These are phyloP conservation scores for Neotoma lepida DNA, from an alignment of 2,113 vertebrate genomes.

Conservation along the genomic window DNA sequence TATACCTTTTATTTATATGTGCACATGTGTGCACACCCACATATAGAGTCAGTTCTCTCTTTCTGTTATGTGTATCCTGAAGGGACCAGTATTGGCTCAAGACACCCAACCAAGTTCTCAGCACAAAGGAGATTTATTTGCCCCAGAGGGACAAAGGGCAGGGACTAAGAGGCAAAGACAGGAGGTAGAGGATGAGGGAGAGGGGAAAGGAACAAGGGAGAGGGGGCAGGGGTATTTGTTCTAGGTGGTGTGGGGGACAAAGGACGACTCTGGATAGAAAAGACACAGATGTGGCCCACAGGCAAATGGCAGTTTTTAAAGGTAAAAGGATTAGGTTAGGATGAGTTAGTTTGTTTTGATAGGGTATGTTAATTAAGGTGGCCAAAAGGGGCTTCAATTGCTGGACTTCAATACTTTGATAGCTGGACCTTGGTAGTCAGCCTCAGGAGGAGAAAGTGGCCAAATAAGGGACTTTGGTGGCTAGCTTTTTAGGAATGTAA, in stretches of 20 bases:
- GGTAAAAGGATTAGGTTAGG: background rate
- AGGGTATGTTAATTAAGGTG: background rate
- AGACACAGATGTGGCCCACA: too few relatives aligned
- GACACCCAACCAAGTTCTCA: too few relatives aligned
- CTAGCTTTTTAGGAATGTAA: background rate
- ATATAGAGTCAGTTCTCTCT: background rate
- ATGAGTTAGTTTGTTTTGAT: background rate
- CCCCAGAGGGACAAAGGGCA: too few relatives aligned
- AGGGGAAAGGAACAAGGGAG: too few relatives aligned
- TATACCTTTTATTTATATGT: background rate
- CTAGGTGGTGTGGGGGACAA: too few relatives aligned
- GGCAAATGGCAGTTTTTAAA: background rate
- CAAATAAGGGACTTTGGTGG: background rate
- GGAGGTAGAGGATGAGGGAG: too few relatives aligned
- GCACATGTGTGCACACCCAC: background rate
- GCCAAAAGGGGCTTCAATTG: background rate
- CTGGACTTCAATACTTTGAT: background rate
- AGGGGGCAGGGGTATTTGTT: too few relatives aligned
- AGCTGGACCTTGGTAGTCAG: background rate
- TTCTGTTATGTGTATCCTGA: background rate
- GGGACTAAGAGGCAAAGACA: too few relatives aligned
- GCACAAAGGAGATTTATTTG: too few relatives aligned
- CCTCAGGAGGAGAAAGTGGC: background rate
- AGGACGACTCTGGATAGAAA: too few relatives aligned
- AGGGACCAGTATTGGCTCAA: too few relatives aligned